Conservation (phyloP, 2,113 vertebrate species). For the Arvicanthis niloticus region DNA sequence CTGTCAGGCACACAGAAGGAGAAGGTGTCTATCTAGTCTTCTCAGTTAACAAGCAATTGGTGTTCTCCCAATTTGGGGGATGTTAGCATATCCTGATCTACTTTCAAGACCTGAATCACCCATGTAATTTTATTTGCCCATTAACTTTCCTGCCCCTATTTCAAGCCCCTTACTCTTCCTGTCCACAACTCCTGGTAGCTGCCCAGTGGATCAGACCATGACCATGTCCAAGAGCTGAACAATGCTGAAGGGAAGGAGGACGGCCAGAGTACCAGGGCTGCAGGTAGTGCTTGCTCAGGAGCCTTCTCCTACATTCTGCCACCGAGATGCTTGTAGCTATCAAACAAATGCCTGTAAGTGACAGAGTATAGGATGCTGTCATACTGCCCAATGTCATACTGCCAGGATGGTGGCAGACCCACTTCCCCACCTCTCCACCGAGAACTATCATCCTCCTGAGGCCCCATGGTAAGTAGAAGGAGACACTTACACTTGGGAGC, state of each 20-base stretch:
- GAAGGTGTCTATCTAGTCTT: neutral
- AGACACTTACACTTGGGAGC: neutral
- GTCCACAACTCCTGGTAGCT: neutral
- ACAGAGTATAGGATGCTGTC: neutral
- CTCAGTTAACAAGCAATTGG: neutral
- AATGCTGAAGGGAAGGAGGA: neutral
- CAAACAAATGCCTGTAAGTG: neutral
- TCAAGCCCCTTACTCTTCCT: neutral
- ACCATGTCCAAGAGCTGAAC: neutral
- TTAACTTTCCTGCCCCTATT: neutral
- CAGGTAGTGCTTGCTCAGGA: neutral
- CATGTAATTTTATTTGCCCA: neutral
- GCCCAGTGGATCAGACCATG: neutral
- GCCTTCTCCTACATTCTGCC: neutral
- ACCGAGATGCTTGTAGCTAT: neutral
- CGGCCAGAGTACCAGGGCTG: accelerated
- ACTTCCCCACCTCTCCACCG: neutral
- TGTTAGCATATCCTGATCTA: neutral
- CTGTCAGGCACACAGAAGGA: neutral
- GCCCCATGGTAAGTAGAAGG: neutral
- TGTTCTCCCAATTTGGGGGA: neutral
- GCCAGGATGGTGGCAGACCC: neutral
- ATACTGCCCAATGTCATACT: too few species aligned
- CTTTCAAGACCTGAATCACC: neutral
- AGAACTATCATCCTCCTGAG: neutral